Evolutionary conservation across 2,797 vertebrate species (phyloP).

Genomic region (Cossypha caffra): DNA sequence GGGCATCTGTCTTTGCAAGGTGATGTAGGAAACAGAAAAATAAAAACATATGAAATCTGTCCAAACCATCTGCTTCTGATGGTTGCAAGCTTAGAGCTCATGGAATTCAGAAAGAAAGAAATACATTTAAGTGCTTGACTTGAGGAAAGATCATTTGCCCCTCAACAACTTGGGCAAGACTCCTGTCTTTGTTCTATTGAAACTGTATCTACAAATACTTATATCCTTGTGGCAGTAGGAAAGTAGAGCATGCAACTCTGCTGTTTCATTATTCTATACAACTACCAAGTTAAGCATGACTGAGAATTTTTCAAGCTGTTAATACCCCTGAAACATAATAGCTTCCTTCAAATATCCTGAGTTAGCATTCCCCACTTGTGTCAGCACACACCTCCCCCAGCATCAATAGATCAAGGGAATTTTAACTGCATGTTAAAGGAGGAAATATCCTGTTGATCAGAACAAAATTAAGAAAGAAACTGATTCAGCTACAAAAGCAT

Average conservation of each 20-base stretch:
- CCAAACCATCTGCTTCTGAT: not conserved
- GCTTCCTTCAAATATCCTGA: not conserved
- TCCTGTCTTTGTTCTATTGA: not conserved
- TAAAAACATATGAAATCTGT: not conserved
- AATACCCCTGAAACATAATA: not conserved
- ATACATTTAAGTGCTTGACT: not conserved
- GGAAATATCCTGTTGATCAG: not conserved
- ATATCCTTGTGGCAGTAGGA: accelerated
- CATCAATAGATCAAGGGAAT: not conserved
- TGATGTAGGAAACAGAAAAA: not conserved
- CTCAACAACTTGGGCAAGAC: not conserved
- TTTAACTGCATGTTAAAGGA: not conserved
- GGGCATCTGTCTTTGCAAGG: not conserved
- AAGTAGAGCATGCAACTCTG: not conserved
- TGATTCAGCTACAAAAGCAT: not conserved
- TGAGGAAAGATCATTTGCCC: not conserved
- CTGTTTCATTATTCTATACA: not conserved
- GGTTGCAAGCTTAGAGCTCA: not conserved
- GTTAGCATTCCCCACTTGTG: not conserved
- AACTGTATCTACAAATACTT: not conserved
- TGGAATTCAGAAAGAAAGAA: not conserved
- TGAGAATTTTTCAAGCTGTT: not conserved
- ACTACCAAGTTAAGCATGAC: not conserved
- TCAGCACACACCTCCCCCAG: not conserved
- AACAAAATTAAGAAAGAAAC: not conserved